Evolutionary conservation across 1,140 invertebrate genomes (phyloP), one percentile per base, ranked within the genome.

Genomic region (Dinoponera quadriceps): DNA sequence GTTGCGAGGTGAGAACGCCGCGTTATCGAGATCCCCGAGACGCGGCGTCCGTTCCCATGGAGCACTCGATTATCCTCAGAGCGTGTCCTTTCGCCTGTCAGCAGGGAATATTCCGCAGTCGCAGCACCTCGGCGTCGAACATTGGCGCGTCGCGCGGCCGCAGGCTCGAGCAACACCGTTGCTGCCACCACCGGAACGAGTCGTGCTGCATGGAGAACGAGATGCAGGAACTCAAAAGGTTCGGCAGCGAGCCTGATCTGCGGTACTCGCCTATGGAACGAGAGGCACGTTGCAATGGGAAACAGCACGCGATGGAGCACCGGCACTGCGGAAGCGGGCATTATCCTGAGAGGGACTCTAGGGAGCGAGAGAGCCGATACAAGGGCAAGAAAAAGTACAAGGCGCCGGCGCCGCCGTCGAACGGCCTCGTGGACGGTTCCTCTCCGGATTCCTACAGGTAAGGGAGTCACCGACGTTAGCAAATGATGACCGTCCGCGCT

Each of bases 241-340:
- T 96, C 90, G 96, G 96, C 18, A 97, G 96, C 63, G 97, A 97
- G 91, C 97, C 97, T 9, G 96, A 97, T 91, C 91, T 97, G 7
- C 90, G 95, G 22, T 94, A 92, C 59, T 89, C 88, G 44, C 78
- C 88, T 65, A 59, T 60, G 69, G 82, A 59, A 27, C 48, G 77
- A 16, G 85, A 75, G 22, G 63, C 7, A 25, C 74, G 38, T n/a
- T 85, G 80, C 85, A 65, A 16, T 57, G 62, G 62, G 55, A 84
- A 78, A 49, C 85, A 85, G 16, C 74, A 65, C 49, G 60, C 75
- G n/a, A 49, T 85, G 48, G 84, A 91, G 33, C 72, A 66, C 27
- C 84, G 87, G 55, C 82, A 85, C 20, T 75, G 71, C 27, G 38
- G 72, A 16, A 65, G 65, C n/a, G 73, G 68, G 11, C 83, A 88